Evolutionary conservation across 2,797 vertebrate species (phyloP).

Genomic region (Manis javanica): DNA sequence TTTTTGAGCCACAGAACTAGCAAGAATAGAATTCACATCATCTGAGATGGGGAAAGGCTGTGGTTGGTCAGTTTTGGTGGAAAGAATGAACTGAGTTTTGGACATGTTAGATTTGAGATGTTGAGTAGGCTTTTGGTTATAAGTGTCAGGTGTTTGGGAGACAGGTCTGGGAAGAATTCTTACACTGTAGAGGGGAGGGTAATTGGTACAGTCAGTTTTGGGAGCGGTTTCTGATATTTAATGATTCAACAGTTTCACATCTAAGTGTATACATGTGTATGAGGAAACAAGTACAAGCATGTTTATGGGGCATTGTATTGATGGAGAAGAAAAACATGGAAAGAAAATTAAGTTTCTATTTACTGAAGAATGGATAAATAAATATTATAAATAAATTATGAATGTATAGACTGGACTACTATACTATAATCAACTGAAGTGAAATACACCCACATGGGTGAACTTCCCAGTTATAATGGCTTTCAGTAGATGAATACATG

Average conservation of each 20-base stretch:
- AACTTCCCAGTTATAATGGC: neutral
- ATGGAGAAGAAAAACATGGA: constrained; percentile 39
- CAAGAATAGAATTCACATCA: neutral
- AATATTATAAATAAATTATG: neutral
- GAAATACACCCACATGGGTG: neutral
- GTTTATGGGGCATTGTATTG: constrained; percentile 24
- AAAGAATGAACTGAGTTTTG: neutral
- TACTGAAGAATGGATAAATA: neutral
- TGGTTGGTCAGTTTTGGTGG: neutral
- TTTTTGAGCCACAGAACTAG: neutral
- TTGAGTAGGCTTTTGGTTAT: neutral
- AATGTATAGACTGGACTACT: neutral
- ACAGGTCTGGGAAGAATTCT: neutral
- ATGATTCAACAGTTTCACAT: neutral
- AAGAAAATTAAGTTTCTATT: constrained; percentile 55
- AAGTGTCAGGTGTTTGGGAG: neutral
- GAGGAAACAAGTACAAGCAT: neutral
- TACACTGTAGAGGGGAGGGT: neutral
- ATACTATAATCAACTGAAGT: neutral
- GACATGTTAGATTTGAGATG: neutral
- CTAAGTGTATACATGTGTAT: neutral
- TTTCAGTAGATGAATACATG: neutral
- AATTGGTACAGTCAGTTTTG: neutral
- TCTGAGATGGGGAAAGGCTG: neutral
- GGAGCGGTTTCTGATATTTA: neutral